A percentile compares a stretch with the other conserved stretches of the same genome.
Conservation (phyloP, 2,888 invertebrate species). For the Drosophila monieri region DNA sequence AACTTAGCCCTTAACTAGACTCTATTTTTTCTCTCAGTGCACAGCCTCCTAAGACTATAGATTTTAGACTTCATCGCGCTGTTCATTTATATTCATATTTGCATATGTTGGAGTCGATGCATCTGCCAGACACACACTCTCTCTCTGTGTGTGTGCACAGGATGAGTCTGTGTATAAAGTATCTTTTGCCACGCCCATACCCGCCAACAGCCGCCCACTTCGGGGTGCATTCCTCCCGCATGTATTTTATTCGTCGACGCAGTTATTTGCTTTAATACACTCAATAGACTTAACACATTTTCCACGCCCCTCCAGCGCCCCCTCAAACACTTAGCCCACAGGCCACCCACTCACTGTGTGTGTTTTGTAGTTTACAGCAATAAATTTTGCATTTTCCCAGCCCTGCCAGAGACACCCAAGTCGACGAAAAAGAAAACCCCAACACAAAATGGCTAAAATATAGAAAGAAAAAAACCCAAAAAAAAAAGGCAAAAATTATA, state of each 20-base stretch:
- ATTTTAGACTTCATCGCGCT: slow-evolving; percentile 51
- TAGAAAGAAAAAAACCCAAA: slow-evolving; percentile 16
- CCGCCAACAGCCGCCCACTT: not conserved
- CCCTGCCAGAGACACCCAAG: slow-evolving; percentile 55
- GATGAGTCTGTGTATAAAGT: slow-evolving; percentile 59
- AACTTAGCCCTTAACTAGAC: too few relatives aligned
- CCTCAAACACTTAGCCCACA: not conserved
- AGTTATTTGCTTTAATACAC: slow-evolving; percentile 79
- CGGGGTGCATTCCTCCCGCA: slow-evolving; percentile 49
- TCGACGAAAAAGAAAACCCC: not conserved
- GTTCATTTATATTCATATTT: slow-evolving; percentile 78
- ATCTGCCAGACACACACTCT: slow-evolving; percentile 32
- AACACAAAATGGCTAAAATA: slow-evolving; percentile 21
- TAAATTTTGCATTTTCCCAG: slow-evolving; percentile 75
- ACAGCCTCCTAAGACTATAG: slow-evolving; percentile 9
- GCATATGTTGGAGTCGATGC: slow-evolving; percentile 53
- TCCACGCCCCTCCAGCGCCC: slow-evolving; percentile 51
- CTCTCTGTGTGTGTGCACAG: not conserved
- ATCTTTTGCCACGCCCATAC: slow-evolving; percentile 43
- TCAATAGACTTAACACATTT: slow-evolving; percentile 79
- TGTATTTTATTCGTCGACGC: slow-evolving; percentile 74
- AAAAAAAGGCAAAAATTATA: slow-evolving; percentile 16
- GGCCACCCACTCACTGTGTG: slow-evolving; percentile 25
- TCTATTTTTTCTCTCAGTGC: not conserved
- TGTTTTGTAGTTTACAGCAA: slow-evolving; percentile 72